phyloP scores from a whole-genome alignment of 2,797 vertebrate species.

The Brotula barbata region DNA sequence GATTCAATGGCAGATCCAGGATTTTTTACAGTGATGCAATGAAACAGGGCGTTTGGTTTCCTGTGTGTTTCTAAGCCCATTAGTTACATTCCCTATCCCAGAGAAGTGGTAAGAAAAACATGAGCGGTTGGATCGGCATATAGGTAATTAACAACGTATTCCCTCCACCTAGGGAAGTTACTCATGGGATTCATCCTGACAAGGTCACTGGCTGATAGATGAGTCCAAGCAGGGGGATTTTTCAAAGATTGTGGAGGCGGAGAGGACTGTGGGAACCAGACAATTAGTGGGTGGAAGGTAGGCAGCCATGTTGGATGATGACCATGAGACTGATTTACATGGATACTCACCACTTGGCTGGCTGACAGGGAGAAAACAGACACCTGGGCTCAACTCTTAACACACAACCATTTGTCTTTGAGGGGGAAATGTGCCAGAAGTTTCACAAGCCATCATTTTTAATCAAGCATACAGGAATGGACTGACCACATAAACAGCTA shows the following conservation, averaged over 20 bases:
- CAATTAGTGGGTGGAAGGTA: slow-evolving; percentile 72
- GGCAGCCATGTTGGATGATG: slow-evolving; percentile 72
- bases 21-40: too few relatives aligned
- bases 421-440: slow-evolving; percentile 61
- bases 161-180: slow-evolving; percentile 70
- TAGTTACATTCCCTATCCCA: not conserved
- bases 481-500: slow-evolving; percentile 9
- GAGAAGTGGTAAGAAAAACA: slow-evolving; percentile 1
- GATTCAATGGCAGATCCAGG: too few relatives aligned
- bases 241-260: slow-evolving; percentile 69
- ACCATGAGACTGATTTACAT: slow-evolving; percentile 74
- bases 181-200: slow-evolving; percentile 75
- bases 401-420: slow-evolving; percentile 68
- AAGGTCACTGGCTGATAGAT: slow-evolving; percentile 82
- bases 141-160: slow-evolving; percentile 72
- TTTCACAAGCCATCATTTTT: slow-evolving; percentile 51
- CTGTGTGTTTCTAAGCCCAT: not conserved
- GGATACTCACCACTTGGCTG: slow-evolving; percentile 66
- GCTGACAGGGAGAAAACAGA: slow-evolving; percentile 64
- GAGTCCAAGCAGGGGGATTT: slow-evolving; percentile 72
- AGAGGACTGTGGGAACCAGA: slow-evolving; percentile 79
- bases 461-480: slow-evolving; percentile 36
- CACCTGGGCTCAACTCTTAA: slow-evolving; percentile 69
- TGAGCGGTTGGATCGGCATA: slow-evolving; percentile 43
- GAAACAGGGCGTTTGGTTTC: too few relatives aligned